Evolutionary conservation across 2,113 vertebrate genomes (phyloP).

Genomic region (Copsychus sechellarum): DNA sequence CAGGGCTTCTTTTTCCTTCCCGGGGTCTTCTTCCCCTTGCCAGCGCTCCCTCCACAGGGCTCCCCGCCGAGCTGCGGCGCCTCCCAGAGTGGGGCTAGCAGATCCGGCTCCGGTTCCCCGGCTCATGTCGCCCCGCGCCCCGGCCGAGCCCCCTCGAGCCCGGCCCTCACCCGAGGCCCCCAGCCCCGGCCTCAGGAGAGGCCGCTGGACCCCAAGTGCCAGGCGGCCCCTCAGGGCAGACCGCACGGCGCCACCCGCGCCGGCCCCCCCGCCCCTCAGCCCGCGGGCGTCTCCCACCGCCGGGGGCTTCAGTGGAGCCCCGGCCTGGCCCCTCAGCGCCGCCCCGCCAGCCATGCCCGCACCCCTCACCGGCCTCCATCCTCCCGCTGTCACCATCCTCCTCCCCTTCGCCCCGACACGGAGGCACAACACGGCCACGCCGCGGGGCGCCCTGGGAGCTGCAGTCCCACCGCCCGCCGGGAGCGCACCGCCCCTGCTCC

Average conservation of each 20-base stretch:
- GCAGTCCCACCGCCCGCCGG: background rate
- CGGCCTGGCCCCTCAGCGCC: background rate
- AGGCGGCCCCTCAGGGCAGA: background rate
- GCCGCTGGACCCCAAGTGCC: background rate
- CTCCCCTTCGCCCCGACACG: conserved; percentile 45
- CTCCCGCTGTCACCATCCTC: conserved; percentile 64
- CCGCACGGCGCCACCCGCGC: background rate
- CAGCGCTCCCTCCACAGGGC: background rate
- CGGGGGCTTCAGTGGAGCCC: background rate
- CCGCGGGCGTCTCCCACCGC: background rate
- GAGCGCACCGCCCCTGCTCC: accelerated
- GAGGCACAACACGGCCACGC: background rate
- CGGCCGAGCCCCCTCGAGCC: background rate
- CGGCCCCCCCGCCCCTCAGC: background rate
- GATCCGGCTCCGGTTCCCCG: background rate
- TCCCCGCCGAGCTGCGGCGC: background rate
- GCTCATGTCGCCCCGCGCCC: background rate
- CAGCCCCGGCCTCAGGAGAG: background rate
- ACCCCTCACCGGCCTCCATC: background rate
- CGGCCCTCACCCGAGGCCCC: too few relatives aligned
- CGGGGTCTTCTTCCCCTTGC: background rate
- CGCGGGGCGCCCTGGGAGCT: conserved; percentile 57
- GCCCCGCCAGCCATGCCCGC: background rate
- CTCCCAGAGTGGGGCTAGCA: background rate
- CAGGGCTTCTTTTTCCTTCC: too few relatives aligned